phyloP scores from a whole-genome alignment of 2,888 invertebrate species.

The Nymphalis polychloros region DNA sequence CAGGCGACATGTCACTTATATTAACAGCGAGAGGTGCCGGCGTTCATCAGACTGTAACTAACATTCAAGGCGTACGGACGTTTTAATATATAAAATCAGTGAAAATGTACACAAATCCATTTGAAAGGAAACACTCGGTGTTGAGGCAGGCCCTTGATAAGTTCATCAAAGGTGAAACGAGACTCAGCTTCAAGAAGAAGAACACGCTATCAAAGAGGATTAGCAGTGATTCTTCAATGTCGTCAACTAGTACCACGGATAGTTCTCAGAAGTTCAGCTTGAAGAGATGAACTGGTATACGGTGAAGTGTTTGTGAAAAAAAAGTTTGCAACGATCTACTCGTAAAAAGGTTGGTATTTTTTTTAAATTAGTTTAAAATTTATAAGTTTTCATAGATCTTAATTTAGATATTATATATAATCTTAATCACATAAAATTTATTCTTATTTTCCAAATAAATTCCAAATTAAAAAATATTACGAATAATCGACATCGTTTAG shows the following conservation, averaged over 20 bases:
- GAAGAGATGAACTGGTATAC: conserved; percentile 63
- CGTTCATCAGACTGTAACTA: conserved; percentile 45
- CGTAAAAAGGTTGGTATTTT: conserved; percentile 60
- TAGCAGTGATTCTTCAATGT: conserved; percentile 60
- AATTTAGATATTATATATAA: not conserved
- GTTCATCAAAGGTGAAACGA: conserved; percentile 78
- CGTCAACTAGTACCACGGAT: conserved; percentile 55
- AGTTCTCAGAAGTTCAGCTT: conserved; percentile 54
- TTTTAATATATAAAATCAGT: conserved; percentile 28
- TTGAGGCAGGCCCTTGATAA: conserved; percentile 85
- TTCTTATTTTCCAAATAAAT: no score
- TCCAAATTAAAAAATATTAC: no score
- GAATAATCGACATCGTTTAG: no score
- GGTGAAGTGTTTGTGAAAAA: conserved; percentile 61
- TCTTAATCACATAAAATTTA: no score
- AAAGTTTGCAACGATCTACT: conserved; percentile 48
- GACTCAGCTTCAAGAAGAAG: conserved; percentile 67
- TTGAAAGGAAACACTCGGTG: conserved; percentile 86
- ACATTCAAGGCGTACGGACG: conserved; percentile 54
- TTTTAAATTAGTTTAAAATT: conserved; percentile 3
- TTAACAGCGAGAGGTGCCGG: conserved; percentile 49
- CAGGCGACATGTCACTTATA: conserved; percentile 53
- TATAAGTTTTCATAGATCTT: not conserved
- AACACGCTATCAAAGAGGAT: conserved; percentile 52
- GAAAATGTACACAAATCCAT: conserved; percentile 86